Percentiles rank a stretch among this genome's conserved stretches.
phyloP scores from a whole-genome alignment of 2,888 invertebrate genomes.

The Athalia rosae region DNA sequence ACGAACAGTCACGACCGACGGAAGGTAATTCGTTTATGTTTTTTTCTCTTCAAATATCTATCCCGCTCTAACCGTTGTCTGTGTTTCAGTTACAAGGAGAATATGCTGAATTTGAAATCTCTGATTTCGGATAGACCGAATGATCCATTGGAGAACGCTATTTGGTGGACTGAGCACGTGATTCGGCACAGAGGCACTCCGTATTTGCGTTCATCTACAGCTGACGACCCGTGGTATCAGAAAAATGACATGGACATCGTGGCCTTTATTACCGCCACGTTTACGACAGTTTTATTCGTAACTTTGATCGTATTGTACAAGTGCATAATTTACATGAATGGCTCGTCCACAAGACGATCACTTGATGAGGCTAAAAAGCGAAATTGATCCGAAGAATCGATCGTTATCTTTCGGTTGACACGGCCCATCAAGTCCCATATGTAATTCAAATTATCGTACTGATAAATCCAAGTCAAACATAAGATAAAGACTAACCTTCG shows the following conservation, averaged over 20 bases:
- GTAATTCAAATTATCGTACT: too few relatives aligned
- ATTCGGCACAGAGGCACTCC: constrained; percentile 57
- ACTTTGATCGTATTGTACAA: background rate
- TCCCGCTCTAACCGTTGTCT: background rate
- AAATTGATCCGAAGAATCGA: too few relatives aligned
- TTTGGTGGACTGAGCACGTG: constrained; percentile 60
- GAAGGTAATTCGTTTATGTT: constrained; percentile 47
- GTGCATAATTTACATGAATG: background rate
- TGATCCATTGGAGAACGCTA: constrained; percentile 52
- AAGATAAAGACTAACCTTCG: too few relatives aligned
- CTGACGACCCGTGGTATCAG: constrained; percentile 53
- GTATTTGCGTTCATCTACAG: constrained; percentile 52
- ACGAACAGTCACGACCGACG: constrained; percentile 50
- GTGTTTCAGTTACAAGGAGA: constrained; percentile 57
- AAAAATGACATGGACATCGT: constrained; percentile 55
- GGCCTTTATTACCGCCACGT: constrained; percentile 48
- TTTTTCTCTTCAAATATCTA: background rate
- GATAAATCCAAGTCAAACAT: too few relatives aligned
- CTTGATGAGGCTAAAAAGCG: too few relatives aligned
- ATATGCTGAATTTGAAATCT: constrained; percentile 44
- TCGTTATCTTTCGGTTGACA: too few relatives aligned
- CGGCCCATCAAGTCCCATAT: too few relatives aligned
- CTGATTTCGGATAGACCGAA: constrained; percentile 50
- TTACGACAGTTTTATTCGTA: background rate
- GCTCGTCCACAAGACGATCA: too few relatives aligned